Base-by-base conservation (phyloP, 2,888 invertebrate species). In the Drosophila meridionalis region DNA sequence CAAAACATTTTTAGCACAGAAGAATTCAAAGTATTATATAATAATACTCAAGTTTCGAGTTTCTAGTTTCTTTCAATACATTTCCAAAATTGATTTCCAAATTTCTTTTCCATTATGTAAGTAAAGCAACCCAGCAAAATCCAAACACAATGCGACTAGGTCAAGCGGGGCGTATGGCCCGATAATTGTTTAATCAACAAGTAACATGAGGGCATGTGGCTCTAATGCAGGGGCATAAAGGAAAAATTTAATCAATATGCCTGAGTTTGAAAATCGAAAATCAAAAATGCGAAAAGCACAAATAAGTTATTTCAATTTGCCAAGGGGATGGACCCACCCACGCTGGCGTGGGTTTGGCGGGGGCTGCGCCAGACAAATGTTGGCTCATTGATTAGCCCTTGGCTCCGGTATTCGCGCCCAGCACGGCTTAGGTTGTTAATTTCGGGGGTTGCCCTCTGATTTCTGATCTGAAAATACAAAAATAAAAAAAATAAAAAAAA, bases 341-440 rank as follows among this genome's bases (percentile, higher is more conserved):
- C 4, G 58, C 43, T 34, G 55, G 20, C 20, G 20, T 11, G 47
- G 5, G 30, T 40, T n/a, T 38, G n/a, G 43, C 26, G 58, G 53
- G 53, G 43, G 14, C 32, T 42, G 62, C 36, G 7, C 28, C 57
- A 55, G 62, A 78, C 73, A 78, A 78, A 82, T 82, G 82, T 69
- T 78, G 68, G 77, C 52, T 26, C 83, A 80, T 79, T 82, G 76
- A 80, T 83, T 79, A 80, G 83, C 78, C 66, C 32, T 20, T 32
- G 40, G n/a, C 56, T 20, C 56, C 11, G 56, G 55, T 9, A 56
- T 30, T 12, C 28, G n/a, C 26, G 14, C 3, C 1, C 36, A 20
- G 26, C 28, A 7, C 26, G 7, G 47, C 53, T 36, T 40, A 66
- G 76, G 43, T 45, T 67, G 67, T 26, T 64, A 40, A 28, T 59